Evolutionary conservation across 2,797 vertebrate species (phyloP), one percentile per base, ranked within the genome.

Genomic region (Mus minutoides): DNA sequence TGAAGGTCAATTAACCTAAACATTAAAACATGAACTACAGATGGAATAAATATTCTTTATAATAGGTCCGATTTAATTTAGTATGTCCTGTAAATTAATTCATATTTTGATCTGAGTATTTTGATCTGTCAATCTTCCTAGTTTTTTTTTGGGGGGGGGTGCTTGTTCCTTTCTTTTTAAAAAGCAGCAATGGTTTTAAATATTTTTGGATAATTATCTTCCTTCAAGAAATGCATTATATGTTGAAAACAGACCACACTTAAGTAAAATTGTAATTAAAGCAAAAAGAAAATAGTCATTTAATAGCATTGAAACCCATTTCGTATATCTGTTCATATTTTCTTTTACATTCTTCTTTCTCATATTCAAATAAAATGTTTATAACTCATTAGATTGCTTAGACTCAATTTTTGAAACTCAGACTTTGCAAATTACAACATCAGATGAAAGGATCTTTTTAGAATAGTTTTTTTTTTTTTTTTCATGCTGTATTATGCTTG

Each of bases 41-140:
- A 75, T 52, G 43, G 22, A 82, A 19, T 79, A 94, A 95, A 94
- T 89, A 91, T 95, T 83, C 94, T 67, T 77, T 93, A 16, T 31
- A 82, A 16, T 43, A 67, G 13, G 29, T 95, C 14, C 29, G 2
- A 37, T 86, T 31, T 14, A 80, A 80, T 78, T 89, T 90, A 4
- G 6, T 92, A 91, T 93, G 6, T 56, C 52, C 19, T 85, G 2
- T 11, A 75, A 95, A 79, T 84, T 9, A 58, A 86, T 95, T 95
- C 7, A 75, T 92, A 71, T 76, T 8, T 88, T 82, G 13, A 49
- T 24, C 7, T 80, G 17, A 73, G 31, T 86, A 86, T 46, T 46
- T 46, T 46, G 46, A 46, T 46, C 46, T 46, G 46, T 83, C 86
- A 94, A 84, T 88, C 8, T 34, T 87, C 79, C 62, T 31, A 83